These are phyloP conservation scores for Oedothorax gibbosus DNA, from an alignment of 1,140 invertebrate species.

Conservation along the genomic window DNA sequence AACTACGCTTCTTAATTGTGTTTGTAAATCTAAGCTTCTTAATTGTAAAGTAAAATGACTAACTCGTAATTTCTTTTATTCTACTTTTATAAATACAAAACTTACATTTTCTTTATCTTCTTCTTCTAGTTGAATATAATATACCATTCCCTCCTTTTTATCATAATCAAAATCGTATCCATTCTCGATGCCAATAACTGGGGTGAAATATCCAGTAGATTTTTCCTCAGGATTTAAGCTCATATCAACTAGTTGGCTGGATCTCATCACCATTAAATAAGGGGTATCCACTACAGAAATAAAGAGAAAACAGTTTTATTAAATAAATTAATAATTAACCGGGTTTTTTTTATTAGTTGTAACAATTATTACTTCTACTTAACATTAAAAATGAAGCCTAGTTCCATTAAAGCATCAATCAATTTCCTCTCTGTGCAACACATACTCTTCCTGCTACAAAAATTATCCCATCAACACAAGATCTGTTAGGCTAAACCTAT, in stretches of 20 bases:
- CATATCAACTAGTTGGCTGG: conserved; percentile 88
- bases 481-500: too few relatives aligned
- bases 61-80: background rate
- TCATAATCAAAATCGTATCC: conserved; percentile 94
- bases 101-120: conserved; percentile 72
- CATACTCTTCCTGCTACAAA: too few relatives aligned
- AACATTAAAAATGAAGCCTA: too few relatives aligned
- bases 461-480: too few relatives aligned
- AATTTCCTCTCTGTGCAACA: too few relatives aligned
- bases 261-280: conserved; percentile 91
- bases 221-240: conserved; percentile 76
- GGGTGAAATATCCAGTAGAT: conserved; percentile 81
- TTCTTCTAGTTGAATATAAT: conserved; percentile 81
- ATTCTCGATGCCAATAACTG: conserved; percentile 90
- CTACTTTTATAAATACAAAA: background rate
- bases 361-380: too few relatives aligned
- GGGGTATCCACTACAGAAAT: conserved; percentile 82
- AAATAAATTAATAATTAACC: too few relatives aligned
- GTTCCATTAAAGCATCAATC: too few relatives aligned
- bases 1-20: background rate
- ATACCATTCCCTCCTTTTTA: conserved; percentile 82
- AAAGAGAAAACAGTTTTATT: conserved; percentile 44
- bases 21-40: background rate
- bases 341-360: too few relatives aligned
- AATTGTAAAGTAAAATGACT: background rate